Conservation (phyloP, 1,140 invertebrate species). For the Cephus cinctus region DNA sequence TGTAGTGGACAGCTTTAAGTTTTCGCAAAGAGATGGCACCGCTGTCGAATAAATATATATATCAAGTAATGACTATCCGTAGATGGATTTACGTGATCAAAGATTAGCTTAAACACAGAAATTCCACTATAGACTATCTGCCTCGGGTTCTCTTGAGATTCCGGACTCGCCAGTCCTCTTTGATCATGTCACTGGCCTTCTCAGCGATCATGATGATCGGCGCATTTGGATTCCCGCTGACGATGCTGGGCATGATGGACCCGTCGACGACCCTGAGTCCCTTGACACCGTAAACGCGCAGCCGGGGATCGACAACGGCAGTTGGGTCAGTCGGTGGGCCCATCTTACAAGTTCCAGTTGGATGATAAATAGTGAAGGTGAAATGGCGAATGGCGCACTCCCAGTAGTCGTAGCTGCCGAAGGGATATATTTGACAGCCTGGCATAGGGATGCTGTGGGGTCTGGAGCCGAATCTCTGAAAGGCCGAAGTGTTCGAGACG, state of each 20-base stretch:
- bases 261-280: slow-evolving; percentile 74
- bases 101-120: neutral
- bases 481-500: slow-evolving; percentile 75
- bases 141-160: slow-evolving; percentile 23
- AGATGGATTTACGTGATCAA: neutral
- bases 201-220: slow-evolving; percentile 79
- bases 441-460: slow-evolving; percentile 78
- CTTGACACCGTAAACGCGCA: slow-evolving; percentile 72
- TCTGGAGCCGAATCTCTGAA: slow-evolving; percentile 76
- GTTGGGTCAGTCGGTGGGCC: slow-evolving; percentile 71
- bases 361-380: slow-evolving; percentile 85
- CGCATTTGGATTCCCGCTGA: slow-evolving; percentile 81
- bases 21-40: too few relatives aligned
- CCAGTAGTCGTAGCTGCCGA: slow-evolving; percentile 82
- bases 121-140: neutral
- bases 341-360: slow-evolving; percentile 84
- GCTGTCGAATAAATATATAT: too few relatives aligned
- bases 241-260: slow-evolving; percentile 77
- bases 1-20: too few relatives aligned
- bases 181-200: slow-evolving; percentile 78
- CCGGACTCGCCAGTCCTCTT: slow-evolving; percentile 67
- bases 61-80: too few relatives aligned
- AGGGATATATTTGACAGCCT: slow-evolving; percentile 71
- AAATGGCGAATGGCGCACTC: slow-evolving; percentile 79
- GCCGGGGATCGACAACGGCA: slow-evolving; percentile 78